Conservation (phyloP, 2,113 vertebrate species). For the Zonotrichia leucophrys region DNA sequence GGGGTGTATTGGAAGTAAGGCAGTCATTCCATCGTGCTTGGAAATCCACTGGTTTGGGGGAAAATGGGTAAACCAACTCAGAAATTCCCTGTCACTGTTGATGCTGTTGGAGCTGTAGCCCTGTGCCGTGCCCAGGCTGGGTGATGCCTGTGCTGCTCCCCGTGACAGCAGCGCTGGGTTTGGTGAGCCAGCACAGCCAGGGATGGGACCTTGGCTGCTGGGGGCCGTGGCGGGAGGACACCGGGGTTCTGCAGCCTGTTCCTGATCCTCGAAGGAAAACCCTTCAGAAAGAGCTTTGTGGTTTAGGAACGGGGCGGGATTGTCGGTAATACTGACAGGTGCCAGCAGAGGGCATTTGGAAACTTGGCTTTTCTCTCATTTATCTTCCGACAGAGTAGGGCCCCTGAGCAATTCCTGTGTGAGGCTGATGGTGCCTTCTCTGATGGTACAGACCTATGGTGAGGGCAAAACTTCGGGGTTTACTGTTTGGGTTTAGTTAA, state of each 20-base stretch:
- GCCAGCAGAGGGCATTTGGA: constrained; percentile 61
- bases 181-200: background rate
- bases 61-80: background rate
- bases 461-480: background rate
- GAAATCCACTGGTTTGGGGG: background rate
- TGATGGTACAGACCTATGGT: background rate
- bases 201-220: background rate
- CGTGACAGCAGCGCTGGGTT: background rate
- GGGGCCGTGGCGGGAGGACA: background rate
- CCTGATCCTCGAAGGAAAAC: fast-evolving
- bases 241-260: background rate
- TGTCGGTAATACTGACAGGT: background rate
- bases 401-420: background rate
- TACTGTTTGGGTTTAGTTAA: background rate
- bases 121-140: background rate
- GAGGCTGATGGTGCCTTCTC: background rate
- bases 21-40: background rate
- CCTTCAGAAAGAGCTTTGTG: background rate
- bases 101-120: background rate
- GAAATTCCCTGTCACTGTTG: too few species aligned
- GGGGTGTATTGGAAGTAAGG: background rate
- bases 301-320: background rate
- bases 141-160: background rate
- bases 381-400: background rate
- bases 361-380: constrained; percentile 18